Base-by-base conservation (phyloP, 2,113 vertebrate species). In the Melanocharis versteri region DNA sequence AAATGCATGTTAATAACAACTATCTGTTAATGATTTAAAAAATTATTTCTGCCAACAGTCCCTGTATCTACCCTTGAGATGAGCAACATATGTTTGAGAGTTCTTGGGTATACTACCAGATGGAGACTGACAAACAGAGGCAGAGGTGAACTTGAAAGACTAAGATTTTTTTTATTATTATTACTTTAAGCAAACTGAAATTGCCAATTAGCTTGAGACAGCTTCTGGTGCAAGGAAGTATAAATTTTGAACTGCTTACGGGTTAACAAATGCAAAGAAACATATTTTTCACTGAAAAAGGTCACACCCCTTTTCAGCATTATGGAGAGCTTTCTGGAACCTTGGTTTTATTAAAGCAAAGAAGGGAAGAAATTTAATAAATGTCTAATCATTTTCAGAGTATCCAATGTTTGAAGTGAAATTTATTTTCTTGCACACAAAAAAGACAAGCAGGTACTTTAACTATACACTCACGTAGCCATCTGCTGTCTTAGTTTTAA, bases 131-230 rank as follows among this genome's bases (percentile, higher is more conserved):
- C 73, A 93, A 77, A 92, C 20, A 91, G 15, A 89, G 26, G 37
- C 61, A 94, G 69, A 93, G 54, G 39, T 90, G 47, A 95, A 91
- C 82, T 24, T 94, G 66, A 85, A 85, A 82, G 35, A 61, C 47
- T 44, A 20, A 10, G 5, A 0, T 0, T 20, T 57, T 61, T 72
- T 24, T 79, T 45, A 39, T 47, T 35, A 22, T 50, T n/a, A 35
- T 87, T 91, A 56, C 65, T 89, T 90, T 33, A 85, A 71, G 37
- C 35, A 89, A 92, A 89, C n/a, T 28, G 21, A 84, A 35, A 89
- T 42, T 87, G n/a, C 31, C 53, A 82, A 65, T 91, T 92, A 94
- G 17, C 61, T 48, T 47, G 24, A 81, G 64, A 88, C n/a, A 92
- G 56, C 35, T 92, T 84, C 83, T 66, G 76, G 28, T 57, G 56